These are phyloP conservation scores for Heterodera filipjevi DNA, from an alignment of 2,888 invertebrate species.

Conservation along the genomic window DNA sequence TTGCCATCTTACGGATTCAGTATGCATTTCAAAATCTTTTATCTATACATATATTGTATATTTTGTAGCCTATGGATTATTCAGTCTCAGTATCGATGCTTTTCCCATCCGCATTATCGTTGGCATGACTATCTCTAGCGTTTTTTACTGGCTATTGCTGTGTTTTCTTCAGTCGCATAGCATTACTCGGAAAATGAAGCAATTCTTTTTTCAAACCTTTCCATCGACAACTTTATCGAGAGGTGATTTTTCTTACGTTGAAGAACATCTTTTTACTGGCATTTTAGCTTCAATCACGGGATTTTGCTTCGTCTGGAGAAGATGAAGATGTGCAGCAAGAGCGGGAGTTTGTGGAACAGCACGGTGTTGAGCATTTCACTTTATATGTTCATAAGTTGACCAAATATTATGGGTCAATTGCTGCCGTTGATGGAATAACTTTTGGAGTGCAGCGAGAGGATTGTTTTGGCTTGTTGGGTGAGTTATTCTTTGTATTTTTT, in stretches of 20 bases:
- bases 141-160: slow-evolving; percentile 45
- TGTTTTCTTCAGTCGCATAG: slow-evolving; percentile 44
- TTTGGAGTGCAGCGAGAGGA: slow-evolving; percentile 56
- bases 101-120: slow-evolving; percentile 41
- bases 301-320: slow-evolving; percentile 7
- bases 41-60: too few species aligned
- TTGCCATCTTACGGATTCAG: neutral
- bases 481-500: neutral
- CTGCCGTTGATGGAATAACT: slow-evolving; percentile 51
- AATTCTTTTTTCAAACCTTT: neutral
- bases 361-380: slow-evolving; percentile 31
- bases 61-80: too few species aligned
- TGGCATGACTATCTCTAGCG: slow-evolving; percentile 49
- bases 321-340: slow-evolving; percentile 48
- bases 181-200: neutral
- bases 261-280: neutral
- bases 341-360: slow-evolving; percentile 31
- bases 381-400: slow-evolving; percentile 42
- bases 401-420: slow-evolving; percentile 44
- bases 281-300: neutral
- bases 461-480: slow-evolving; percentile 61
- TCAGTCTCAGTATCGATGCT: neutral
- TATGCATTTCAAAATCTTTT: too few species aligned
- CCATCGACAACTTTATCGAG: neutral
- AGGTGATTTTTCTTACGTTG: neutral